phyloP scores from a whole-genome alignment of 2,113 vertebrate genomes.

The Ceyx melanurus region DNA sequence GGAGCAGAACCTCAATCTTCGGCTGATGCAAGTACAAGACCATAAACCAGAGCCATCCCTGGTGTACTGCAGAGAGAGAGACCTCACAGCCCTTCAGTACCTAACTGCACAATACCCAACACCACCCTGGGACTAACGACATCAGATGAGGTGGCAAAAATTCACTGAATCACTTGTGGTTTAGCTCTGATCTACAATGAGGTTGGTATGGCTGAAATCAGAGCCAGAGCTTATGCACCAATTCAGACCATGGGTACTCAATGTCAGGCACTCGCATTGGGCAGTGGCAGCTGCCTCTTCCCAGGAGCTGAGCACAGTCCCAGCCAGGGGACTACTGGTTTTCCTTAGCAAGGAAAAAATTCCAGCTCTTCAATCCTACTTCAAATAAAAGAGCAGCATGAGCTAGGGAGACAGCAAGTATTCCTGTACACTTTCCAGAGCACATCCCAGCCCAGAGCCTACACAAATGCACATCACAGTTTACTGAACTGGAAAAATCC shows the following conservation, averaged over 20 bases:
- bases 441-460: not conserved
- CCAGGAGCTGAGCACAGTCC: not conserved
- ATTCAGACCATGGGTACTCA: not conserved
- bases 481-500: not conserved
- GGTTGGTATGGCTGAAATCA: not conserved
- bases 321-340: not conserved
- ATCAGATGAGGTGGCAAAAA: not conserved
- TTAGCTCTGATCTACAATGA: not conserved
- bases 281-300: not conserved
- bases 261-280: accelerated
- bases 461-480: not conserved
- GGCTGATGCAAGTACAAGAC: not conserved
- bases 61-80: not conserved
- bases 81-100: not conserved
- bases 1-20: not conserved
- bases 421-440: not conserved
- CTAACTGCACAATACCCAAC: not conserved
- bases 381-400: not conserved
- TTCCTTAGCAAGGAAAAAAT: not conserved
- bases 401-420: not conserved
- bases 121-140: not conserved
- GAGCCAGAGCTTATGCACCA: not conserved
- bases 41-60: not conserved
- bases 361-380: not conserved
- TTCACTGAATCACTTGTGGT: not conserved